Evolutionary conservation across 2,888 invertebrate species (phyloP).

Genomic region (Nematopogon swammerdamellus): DNA sequence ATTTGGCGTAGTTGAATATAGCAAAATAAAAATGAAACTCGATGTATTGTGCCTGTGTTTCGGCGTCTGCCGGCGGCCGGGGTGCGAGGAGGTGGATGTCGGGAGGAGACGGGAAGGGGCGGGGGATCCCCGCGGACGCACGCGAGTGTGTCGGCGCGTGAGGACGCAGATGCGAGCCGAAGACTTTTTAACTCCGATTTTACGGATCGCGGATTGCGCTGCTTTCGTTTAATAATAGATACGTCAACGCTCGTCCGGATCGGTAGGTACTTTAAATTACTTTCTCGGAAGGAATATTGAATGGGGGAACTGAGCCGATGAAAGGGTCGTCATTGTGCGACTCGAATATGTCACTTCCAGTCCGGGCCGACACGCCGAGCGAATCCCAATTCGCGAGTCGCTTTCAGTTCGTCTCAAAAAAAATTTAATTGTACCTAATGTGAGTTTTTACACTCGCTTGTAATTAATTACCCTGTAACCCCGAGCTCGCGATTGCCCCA

Average conservation of each 20-base stretch:
- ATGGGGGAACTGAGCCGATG: constrained; percentile 44
- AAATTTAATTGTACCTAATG: too few species aligned
- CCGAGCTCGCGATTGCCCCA: too few species aligned
- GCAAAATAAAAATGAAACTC: too few species aligned
- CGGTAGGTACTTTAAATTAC: constrained; percentile 41
- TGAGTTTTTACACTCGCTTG: too few species aligned
- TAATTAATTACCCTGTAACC: too few species aligned
- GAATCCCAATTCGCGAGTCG: constrained; percentile 17
- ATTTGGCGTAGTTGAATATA: too few species aligned
- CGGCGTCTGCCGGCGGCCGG: too few species aligned
- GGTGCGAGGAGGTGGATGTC: too few species aligned
- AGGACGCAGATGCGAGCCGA: constrained; percentile 39
- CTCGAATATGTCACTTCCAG: constrained; percentile 47
- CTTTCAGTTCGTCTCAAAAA: too few species aligned
- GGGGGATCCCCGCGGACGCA: constrained; percentile 20
- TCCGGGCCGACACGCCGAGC: constrained; percentile 32
- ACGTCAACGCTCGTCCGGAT: constrained; percentile 39
- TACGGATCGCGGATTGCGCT: constrained; percentile 42
- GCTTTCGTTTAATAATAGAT: constrained; percentile 34
- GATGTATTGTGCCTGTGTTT: too few species aligned
- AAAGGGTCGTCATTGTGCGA: constrained; percentile 37
- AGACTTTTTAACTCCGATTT: constrained; percentile 43
- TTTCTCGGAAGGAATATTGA: constrained; percentile 43
- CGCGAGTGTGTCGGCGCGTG: constrained; percentile 36
- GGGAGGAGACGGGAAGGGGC: background rate